Conservation (phyloP, 1,140 invertebrate genomes). For the Drosophila sp. region DNA sequence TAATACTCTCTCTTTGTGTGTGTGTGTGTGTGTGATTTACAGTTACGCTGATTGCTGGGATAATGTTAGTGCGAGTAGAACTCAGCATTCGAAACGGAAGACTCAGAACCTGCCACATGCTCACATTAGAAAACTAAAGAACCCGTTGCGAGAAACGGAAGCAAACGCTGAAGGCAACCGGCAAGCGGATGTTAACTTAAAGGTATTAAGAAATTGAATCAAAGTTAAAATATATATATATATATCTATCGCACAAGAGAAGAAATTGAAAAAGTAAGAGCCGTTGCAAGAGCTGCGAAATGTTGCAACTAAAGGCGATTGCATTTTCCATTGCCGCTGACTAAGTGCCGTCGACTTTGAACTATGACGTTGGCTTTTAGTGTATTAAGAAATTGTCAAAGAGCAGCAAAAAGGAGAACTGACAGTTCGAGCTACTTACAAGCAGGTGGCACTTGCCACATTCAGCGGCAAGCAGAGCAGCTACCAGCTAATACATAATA, state of each 20-base stretch:
- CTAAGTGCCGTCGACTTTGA: constrained; percentile 75
- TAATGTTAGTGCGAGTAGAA: constrained; percentile 62
- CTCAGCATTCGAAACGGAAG: constrained; percentile 15
- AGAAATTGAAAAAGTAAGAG: constrained; percentile 9
- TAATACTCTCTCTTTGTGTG: constrained; percentile 12
- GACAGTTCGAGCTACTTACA: constrained; percentile 47
- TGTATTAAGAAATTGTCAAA: constrained; percentile 73
- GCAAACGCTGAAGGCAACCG: constrained; percentile 49
- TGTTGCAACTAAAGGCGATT: constrained; percentile 57
- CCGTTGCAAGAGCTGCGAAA: background rate
- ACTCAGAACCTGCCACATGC: constrained; percentile 6
- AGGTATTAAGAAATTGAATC: constrained; percentile 83
- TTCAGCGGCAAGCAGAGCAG: background rate
- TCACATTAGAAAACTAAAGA: background rate
- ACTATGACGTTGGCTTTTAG: constrained; percentile 80
- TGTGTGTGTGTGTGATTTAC: constrained; percentile 72
- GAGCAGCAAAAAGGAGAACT: constrained; percentile 14
- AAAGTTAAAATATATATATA: constrained; percentile 74
- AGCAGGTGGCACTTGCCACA: constrained; percentile 21
- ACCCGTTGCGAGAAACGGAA: constrained; percentile 21
- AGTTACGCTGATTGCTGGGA: constrained; percentile 78
- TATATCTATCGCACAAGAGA: constrained; percentile 48
- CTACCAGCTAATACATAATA: constrained; percentile 70
- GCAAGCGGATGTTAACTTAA: constrained; percentile 82
- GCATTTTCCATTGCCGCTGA: constrained; percentile 58